Conservation (phyloP, 1,140 invertebrate genomes). For the Reticulitermes speratus region DNA sequence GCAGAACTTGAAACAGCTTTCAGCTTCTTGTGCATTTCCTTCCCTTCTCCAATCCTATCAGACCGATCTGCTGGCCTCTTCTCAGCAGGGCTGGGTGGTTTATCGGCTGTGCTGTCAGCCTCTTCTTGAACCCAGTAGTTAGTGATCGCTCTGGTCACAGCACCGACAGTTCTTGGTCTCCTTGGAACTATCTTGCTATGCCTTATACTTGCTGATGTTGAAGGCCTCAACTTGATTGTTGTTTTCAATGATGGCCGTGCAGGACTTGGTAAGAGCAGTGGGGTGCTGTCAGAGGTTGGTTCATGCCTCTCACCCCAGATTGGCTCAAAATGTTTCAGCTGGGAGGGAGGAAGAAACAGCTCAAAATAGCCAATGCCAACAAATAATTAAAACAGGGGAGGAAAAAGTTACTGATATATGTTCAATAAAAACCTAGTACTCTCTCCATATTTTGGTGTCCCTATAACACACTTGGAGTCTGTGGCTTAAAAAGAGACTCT, state of each 20-base stretch:
- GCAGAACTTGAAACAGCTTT: neutral
- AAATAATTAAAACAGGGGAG: neutral
- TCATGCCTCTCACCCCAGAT: slow-evolving; percentile 76
- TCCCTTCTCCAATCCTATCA: neutral
- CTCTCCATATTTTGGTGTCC: too few species aligned
- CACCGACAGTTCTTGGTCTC: slow-evolving; percentile 59
- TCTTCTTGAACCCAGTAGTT: slow-evolving; percentile 42
- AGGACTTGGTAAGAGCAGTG: slow-evolving; percentile 20
- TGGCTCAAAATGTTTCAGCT: slow-evolving; percentile 92
- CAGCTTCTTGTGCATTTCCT: neutral
- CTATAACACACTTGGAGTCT: too few species aligned
- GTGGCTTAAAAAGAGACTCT: too few species aligned
- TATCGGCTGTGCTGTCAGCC: neutral
- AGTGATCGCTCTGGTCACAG: slow-evolving; percentile 60
- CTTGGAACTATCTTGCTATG: slow-evolving; percentile 53
- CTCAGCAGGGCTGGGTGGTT: neutral
- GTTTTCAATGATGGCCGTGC: slow-evolving; percentile 48
- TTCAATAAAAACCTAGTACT: neutral
- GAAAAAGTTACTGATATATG: neutral
- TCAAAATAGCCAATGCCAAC: slow-evolving; percentile 32
- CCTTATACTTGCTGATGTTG: slow-evolving; percentile 49
- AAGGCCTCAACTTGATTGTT: slow-evolving; percentile 59
- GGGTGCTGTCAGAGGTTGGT: neutral
- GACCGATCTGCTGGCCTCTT: neutral
- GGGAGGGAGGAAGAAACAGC: slow-evolving; percentile 33